Evolutionary conservation across 2,113 vertebrate species (phyloP).

Genomic region (Oriolus oriolus): DNA sequence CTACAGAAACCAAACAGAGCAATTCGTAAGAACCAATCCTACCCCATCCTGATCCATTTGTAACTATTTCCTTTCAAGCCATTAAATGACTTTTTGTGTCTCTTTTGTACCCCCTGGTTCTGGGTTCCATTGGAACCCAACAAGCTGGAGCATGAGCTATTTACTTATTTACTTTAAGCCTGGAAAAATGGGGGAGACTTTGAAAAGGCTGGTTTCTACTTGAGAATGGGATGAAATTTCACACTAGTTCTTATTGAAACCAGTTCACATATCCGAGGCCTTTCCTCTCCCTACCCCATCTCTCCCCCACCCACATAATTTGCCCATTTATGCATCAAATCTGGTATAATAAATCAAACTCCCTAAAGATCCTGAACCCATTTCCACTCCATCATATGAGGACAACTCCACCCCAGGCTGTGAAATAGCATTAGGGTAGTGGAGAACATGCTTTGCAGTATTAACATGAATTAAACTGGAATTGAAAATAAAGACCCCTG

Average conservation of each 20-base stretch:
- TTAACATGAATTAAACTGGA: slow-evolving; percentile 27
- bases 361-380: not conserved
- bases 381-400: not conserved
- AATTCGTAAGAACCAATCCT: not conserved
- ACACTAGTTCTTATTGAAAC: not conserved
- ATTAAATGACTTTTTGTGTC: not conserved
- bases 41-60: not conserved
- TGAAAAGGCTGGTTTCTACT: not conserved
- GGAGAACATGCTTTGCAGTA: not conserved
- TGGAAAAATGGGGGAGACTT: not conserved
- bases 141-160: not conserved
- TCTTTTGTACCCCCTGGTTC: not conserved
- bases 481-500: slow-evolving; percentile 1
- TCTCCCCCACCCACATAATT: not conserved
- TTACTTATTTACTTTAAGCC: not conserved
- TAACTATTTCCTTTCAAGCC: not conserved
- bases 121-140: not conserved
- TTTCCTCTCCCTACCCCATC: not conserved
- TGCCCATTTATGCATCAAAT: not conserved
- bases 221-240: slow-evolving; percentile 14
- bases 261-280: not conserved
- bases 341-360: not conserved
- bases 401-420: not conserved
- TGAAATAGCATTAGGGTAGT: not conserved
- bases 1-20: not conserved